phyloP scores from a whole-genome alignment of 1,140 invertebrate genomes.

The Pachypsylla venusta region DNA sequence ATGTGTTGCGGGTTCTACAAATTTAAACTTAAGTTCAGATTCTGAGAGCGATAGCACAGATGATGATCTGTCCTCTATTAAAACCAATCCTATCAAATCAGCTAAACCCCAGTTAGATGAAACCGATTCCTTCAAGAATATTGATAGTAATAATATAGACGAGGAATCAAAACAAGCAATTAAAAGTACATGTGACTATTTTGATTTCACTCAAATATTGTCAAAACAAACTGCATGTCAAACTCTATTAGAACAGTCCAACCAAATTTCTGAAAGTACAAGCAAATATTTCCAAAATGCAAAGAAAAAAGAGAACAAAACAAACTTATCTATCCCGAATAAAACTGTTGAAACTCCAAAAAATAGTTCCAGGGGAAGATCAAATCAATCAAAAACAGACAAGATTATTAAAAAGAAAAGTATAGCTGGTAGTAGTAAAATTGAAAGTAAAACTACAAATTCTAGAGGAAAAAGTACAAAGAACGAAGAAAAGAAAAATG shows the following conservation, averaged over 20 bases:
- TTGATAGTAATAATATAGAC: neutral
- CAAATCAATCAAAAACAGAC: constrained; percentile 5
- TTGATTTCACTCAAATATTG: constrained; percentile 22
- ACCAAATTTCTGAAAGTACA: constrained; percentile 8
- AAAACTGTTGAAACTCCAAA: neutral
- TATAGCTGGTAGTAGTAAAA: neutral
- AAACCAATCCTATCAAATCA: neutral
- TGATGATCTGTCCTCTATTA: neutral
- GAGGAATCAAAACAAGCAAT: neutral
- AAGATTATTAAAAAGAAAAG: constrained; percentile 2
- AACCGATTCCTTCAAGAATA: neutral
- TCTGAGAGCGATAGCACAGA: neutral
- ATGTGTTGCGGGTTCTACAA: constrained; percentile 1
- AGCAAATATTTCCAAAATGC: constrained; percentile 15
- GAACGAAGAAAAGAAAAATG: constrained; percentile 13
- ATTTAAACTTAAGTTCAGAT: constrained; percentile 3
- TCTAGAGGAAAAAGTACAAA: neutral
- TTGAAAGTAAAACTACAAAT: neutral
- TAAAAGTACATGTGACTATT: constrained; percentile 13
- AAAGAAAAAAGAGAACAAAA: constrained; percentile 6
- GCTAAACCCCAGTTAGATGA: neutral
- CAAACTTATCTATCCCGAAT: neutral
- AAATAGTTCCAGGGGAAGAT: neutral
- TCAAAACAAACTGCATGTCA: neutral
- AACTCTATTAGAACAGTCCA: neutral